These are phyloP conservation scores for Acanthornis magna DNA, from an alignment of 2,797 vertebrate genomes.

Conservation along the genomic window DNA sequence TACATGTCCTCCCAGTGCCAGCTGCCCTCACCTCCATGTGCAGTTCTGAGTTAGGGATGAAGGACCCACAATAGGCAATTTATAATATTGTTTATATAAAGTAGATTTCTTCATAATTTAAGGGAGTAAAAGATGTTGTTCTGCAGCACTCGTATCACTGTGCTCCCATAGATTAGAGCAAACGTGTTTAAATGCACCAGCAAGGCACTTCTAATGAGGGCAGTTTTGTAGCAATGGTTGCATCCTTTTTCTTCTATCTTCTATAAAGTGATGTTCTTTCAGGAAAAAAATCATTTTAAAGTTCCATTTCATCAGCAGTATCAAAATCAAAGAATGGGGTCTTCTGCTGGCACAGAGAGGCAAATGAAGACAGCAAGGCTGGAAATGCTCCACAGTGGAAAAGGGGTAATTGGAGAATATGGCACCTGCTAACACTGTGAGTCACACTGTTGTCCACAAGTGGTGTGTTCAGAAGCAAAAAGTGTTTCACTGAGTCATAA, in stretches of 20 bases:
- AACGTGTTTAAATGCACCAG: neutral
- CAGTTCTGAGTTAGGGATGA: neutral
- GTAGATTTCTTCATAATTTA: neutral
- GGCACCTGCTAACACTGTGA: slow-evolving; percentile 67
- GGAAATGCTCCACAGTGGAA: neutral
- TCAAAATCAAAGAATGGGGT: neutral
- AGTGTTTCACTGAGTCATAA: slow-evolving; percentile 84
- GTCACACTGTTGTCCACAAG: slow-evolving; percentile 82
- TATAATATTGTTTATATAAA: neutral
- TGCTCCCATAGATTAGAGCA: neutral
- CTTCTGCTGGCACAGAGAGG: neutral
- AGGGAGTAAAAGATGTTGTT: neutral
- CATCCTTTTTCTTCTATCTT: neutral
- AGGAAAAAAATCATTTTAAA: neutral
- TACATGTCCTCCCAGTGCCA: neutral
- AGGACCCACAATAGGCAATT: neutral
- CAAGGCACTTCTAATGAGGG: neutral
- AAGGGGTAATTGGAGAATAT: neutral
- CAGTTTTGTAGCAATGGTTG: neutral
- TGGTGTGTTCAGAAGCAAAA: slow-evolving; percentile 78
- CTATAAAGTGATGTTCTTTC: neutral
- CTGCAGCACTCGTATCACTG: neutral
- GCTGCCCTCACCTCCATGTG: neutral
- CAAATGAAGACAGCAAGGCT: neutral
- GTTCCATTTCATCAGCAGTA: neutral